Base-by-base conservation (phyloP, 2,797 vertebrate genomes). In the Anniella stebbinsi region DNA sequence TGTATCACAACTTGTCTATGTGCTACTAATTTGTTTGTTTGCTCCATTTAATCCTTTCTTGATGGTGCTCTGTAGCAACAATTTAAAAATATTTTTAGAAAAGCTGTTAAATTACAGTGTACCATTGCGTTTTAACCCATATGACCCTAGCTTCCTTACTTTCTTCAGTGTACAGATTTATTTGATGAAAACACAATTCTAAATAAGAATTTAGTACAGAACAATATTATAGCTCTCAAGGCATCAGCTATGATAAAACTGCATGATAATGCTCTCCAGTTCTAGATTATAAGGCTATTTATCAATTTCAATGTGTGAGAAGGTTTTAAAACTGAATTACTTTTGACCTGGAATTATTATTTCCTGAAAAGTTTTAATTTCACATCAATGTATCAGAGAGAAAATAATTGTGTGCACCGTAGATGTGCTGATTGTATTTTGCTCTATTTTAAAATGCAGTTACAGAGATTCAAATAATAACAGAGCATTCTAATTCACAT, bases 21-120 rank as follows among this genome's bases (percentile, higher is more conserved):
- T 51, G 95, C 95, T 97, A 96, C 96, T 94, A 96, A 96, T 97
- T 96, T 95, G 91, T 95, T 94, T 96, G 97, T 94, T 95, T 96
- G 77, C 97, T 95, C 96, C 95, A 96, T 97, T 95, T 91, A 94
- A 63, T 94, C 93, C 95, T 95, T 96, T 97, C 96, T 96, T 96
- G 96, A 96, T 94, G 93, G 97, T 97, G 97, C 94, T 91, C 91
- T 95, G 96, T 96, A 98, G 96, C 91, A 95, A 96, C 89, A 93
- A 92, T 88, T 67, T 33, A 77, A 84, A 88, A 77, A 84, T 89
- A 77, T 89, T 89, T 98, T 93, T 87, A 92, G 72, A 91, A 84
- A 87, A 88, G 91, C 57, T 3, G 89, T 84, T 28, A 4, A 89
- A 88, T 70, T 84, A 69, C 57, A 90, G 86, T 80, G 33, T 38